These are phyloP conservation scores for Noctua fimbriata DNA, from an alignment of 2,888 invertebrate genomes.

Conservation along the genomic window DNA sequence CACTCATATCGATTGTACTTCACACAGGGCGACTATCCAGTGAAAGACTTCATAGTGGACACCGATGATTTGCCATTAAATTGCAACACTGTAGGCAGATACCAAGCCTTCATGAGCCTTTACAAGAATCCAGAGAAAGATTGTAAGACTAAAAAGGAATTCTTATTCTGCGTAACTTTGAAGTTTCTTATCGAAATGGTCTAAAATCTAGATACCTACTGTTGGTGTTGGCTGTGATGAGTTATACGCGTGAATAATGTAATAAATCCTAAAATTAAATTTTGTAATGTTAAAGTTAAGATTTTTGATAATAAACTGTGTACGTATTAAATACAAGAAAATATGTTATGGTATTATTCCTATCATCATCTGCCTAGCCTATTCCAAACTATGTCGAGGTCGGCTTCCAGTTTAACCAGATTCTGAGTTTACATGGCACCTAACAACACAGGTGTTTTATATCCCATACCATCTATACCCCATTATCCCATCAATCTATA, in stretches of 20 bases:
- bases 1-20: neutral
- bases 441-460: neutral
- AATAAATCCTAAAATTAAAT: too few species aligned
- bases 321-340: neutral
- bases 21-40: conserved; percentile 72
- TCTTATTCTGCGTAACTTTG: conserved; percentile 72
- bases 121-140: conserved; percentile 68
- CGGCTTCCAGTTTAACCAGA: neutral
- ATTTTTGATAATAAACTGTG: neutral
- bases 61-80: conserved; percentile 74
- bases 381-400: neutral
- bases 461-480: neutral
- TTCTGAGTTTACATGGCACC: neutral
- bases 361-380: neutral
- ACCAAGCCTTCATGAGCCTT: conserved; percentile 72
- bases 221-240: neutral
- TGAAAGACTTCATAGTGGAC: conserved; percentile 74
- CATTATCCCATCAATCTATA: neutral
- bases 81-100: conserved; percentile 73
- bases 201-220: conserved; percentile 3
- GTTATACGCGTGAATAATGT: neutral
- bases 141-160: conserved; percentile 68
- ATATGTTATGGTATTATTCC: neutral
- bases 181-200: conserved; percentile 74
- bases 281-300: neutral